Base-by-base conservation (phyloP, 2,113 vertebrate species). In the Rhineura floridana region DNA sequence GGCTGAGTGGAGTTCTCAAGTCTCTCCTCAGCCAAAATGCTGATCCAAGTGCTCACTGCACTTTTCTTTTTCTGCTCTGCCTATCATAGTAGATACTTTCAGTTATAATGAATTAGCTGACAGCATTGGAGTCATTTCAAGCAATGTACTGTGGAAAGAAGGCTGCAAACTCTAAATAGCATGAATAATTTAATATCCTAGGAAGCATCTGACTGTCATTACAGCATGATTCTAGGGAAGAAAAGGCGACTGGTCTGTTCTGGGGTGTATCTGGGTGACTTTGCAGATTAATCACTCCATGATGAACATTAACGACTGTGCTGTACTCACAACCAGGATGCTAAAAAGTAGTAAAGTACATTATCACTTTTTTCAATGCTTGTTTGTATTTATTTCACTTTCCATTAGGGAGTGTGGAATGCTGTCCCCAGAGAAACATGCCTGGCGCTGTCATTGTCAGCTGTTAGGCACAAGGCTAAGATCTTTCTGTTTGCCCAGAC, bases 121-220 rank as follows among this genome's bases (percentile, higher is more conserved):
- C 42, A 50, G 36, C n/a, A 65, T 30, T 88, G 72, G 70, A 88
- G n/a, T 50, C 81, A 42, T 67, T 65, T 88, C 87, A 83, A 52
- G 46, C 30, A 52, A 21, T 88, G 70, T 39, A n/a, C n/a, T 67
- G 73, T 52, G 17, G 55, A 21, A 76, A 59, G 62, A 88, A 76
- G 55, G 44, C 70, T 83, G 70, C 59, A 88, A 42, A 52, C 59
- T 67, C 65, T 73, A 83, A 83, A 80, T 42, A 70, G 39, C 72
- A 77, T 88, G 87, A 77, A 88, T 88, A 77, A 88, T 88, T 88
- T 50, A 88, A 67, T 77, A 42, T 77, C 67, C 36, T 6, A 52
- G 46, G 70, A 83, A 83, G n/a, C 28, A 1, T 77, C 48, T 80
- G 77, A 67, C 48, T 67, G 25, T 33, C 72, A 62, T 50, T 55